phyloP scores from a whole-genome alignment of 2,113 vertebrate genomes.

The Zosterops hypoxanthus region DNA sequence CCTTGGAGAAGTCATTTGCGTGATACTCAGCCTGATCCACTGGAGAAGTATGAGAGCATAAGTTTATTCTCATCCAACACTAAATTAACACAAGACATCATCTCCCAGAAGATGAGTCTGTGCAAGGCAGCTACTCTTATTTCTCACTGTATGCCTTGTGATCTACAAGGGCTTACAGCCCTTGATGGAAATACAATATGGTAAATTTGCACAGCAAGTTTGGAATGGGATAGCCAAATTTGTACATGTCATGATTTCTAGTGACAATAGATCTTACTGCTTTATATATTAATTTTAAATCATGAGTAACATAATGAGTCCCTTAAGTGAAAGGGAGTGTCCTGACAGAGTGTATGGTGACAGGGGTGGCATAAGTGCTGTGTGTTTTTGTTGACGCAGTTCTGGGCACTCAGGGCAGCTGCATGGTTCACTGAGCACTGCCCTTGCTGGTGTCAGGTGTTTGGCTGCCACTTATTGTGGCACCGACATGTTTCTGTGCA shows the following conservation, averaged over 20 bases:
- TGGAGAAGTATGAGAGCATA: constrained; percentile 15
- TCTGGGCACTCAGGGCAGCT: neutral
- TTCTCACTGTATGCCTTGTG: neutral
- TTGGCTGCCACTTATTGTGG: neutral
- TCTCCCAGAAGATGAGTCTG: neutral
- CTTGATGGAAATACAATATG: neutral
- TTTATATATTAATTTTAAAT: neutral
- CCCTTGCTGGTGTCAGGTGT: neutral
- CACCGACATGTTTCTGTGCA: neutral
- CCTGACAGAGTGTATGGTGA: rapidly evolving
- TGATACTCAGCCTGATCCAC: neutral
- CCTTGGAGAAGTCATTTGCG: neutral
- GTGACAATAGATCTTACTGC: neutral
- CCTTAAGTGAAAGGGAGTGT: neutral
- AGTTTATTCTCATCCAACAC: constrained; percentile 33
- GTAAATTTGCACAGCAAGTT: neutral
- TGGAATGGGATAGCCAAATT: neutral
- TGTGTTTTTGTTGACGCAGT: neutral
- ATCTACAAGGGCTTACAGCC: neutral
- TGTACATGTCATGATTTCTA: neutral
- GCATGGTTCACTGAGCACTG: neutral
- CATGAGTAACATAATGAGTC: neutral
- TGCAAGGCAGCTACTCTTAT: neutral
- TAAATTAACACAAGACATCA: constrained; percentile 29
- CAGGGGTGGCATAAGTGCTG: neutral